A percentile compares a stretch with the other conserved stretches of the same genome.
Evolutionary conservation across 2,113 vertebrate genomes (phyloP).

Genomic region (Lichenostomus cassidix): DNA sequence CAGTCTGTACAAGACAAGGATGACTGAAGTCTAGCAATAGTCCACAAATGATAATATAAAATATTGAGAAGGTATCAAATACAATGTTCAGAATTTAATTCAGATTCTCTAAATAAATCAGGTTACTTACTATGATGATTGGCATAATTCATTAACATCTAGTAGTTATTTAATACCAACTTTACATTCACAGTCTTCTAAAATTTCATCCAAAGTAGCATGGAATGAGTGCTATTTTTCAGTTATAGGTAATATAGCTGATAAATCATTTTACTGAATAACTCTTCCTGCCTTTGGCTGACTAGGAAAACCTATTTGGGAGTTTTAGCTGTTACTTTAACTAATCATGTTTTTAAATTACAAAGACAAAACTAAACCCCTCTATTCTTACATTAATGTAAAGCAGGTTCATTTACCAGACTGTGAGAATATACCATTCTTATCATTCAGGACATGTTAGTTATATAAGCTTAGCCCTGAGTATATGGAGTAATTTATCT

Average conservation of each 20-base stretch:
- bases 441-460: neutral
- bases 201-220: neutral
- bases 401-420: neutral
- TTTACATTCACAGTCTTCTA: neutral
- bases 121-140: neutral
- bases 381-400: neutral
- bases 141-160: neutral
- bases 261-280: neutral
- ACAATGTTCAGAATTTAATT: slow-evolving; percentile 3
- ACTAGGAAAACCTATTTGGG: neutral
- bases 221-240: neutral
- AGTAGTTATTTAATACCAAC: neutral
- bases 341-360: neutral
- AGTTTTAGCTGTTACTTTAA: neutral
- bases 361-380: neutral
- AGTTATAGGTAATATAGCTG: neutral
- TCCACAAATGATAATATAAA: neutral
- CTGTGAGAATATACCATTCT: neutral
- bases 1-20: neutral
- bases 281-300: neutral
- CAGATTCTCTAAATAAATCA: neutral
- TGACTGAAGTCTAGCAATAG: neutral
- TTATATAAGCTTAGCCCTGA: neutral
- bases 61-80: neutral
- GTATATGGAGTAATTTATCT: neutral